Evolutionary conservation across 2,113 vertebrate genomes (phyloP).

Genomic region (Albula glossodonta): DNA sequence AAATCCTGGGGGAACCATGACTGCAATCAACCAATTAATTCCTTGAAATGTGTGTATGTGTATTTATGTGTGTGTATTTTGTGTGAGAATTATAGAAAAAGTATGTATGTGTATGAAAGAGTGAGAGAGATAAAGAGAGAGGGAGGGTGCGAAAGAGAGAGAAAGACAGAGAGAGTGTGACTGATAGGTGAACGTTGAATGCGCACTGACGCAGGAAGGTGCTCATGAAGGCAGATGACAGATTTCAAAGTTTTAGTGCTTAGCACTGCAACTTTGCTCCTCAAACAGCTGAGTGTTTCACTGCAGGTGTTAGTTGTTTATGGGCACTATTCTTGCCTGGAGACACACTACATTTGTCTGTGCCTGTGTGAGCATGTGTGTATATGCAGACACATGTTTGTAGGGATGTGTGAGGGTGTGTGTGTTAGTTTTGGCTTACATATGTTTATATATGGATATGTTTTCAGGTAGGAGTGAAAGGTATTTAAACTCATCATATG

Average conservation of each 20-base stretch:
- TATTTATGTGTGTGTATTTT: background rate
- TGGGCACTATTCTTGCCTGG: background rate
- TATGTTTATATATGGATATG: constrained; percentile 2
- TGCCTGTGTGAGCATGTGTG: background rate
- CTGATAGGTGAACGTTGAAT: background rate
- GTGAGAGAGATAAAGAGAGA: too few relatives aligned
- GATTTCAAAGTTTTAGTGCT: background rate
- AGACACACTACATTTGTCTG: background rate
- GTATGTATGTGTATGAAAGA: too few relatives aligned
- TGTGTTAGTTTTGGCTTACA: background rate
- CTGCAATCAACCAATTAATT: background rate
- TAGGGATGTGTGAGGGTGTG: background rate
- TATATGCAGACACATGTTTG: background rate
- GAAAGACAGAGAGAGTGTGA: too few relatives aligned
- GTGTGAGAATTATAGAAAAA: too few relatives aligned
- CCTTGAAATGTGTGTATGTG: background rate
- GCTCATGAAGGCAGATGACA: background rate
- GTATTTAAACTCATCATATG: too few relatives aligned
- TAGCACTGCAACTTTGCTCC: background rate
- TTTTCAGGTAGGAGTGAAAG: background rate
- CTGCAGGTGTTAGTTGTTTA: background rate
- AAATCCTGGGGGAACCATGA: too few relatives aligned
- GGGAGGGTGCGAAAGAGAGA: too few relatives aligned
- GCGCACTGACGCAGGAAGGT: background rate
- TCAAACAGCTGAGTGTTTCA: background rate